Conservation (phyloP, 1,140 invertebrate species). For the Meteorus sp. region DNA sequence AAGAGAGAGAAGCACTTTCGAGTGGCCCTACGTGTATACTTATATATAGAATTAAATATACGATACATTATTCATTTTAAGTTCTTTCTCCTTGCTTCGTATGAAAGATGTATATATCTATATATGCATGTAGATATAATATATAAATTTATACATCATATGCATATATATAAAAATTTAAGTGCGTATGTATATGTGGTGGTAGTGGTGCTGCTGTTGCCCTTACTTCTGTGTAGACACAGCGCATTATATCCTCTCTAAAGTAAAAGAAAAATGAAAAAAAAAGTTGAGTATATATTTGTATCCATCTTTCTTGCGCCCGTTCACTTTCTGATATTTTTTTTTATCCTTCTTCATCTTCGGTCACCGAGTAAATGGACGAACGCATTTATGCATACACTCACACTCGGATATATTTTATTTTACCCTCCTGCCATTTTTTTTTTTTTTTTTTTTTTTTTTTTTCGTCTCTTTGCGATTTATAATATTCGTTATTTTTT, state of each 20-base stretch:
- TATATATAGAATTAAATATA: constrained; percentile 59
- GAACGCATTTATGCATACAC: constrained; percentile 1
- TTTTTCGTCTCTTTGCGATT: too few species aligned
- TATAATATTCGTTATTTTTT: too few species aligned
- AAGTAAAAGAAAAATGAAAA: background rate
- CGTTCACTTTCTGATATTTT: background rate
- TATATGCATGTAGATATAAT: constrained; percentile 17
- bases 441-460: too few species aligned
- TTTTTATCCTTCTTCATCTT: background rate
- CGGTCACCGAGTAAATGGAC: background rate
- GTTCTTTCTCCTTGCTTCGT: constrained; percentile 55
- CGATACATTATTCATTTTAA: constrained; percentile 61
- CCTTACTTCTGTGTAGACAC: constrained; percentile 22
- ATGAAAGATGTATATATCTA: too few species aligned
- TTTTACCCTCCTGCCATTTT: too few species aligned
- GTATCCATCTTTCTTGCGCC: background rate
- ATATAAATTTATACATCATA: constrained; percentile 16
- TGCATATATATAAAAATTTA: constrained; percentile 8
- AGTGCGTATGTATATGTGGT: constrained; percentile 13
- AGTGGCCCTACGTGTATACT: constrained; percentile 34
- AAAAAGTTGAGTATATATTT: background rate
- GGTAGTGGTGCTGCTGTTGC: too few species aligned
- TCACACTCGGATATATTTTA: background rate
- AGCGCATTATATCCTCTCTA: constrained; percentile 25
- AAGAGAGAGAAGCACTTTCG: constrained; percentile 19